Evolutionary conservation across 2,113 vertebrate genomes (phyloP).

Genomic region (Siphamia tubifer): DNA sequence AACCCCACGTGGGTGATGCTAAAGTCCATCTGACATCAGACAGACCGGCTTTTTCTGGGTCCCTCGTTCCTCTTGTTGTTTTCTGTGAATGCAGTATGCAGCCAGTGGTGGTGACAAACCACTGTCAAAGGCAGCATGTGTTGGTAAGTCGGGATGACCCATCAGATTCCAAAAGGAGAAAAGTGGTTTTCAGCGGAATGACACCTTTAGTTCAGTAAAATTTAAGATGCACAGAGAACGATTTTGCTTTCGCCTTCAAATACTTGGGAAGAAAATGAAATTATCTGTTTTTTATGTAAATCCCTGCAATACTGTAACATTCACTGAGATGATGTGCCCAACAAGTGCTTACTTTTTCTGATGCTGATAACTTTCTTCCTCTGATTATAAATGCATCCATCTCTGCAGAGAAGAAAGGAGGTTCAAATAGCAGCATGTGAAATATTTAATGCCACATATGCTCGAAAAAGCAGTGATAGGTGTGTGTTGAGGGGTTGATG

Average conservation of each 20-base stretch:
- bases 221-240: background rate
- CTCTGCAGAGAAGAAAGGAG: background rate
- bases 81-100: no score
- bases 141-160: no score
- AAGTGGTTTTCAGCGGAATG: no score
- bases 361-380: background rate
- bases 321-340: no score
- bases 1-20: no score
- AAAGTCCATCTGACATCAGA: no score
- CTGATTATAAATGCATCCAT: constrained; percentile 13
- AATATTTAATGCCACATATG: constrained; percentile 58
- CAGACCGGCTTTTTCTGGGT: no score
- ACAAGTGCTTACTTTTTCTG: background rate
- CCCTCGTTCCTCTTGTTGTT: no score
- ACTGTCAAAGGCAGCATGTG: no score
- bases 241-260: background rate
- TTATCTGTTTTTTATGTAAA: background rate
- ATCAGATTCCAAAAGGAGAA: no score
- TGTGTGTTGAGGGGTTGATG: constrained; percentile 35
- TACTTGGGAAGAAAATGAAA: background rate
- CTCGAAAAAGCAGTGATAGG: constrained; percentile 28
- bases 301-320: background rate
- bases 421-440: constrained; percentile 33
- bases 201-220: background rate
- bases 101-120: no score